Percentiles rank a stretch among this genome's conserved stretches.
Conservation (phyloP, 2,113 vertebrate species). For the Acrocephalus kingi region DNA sequence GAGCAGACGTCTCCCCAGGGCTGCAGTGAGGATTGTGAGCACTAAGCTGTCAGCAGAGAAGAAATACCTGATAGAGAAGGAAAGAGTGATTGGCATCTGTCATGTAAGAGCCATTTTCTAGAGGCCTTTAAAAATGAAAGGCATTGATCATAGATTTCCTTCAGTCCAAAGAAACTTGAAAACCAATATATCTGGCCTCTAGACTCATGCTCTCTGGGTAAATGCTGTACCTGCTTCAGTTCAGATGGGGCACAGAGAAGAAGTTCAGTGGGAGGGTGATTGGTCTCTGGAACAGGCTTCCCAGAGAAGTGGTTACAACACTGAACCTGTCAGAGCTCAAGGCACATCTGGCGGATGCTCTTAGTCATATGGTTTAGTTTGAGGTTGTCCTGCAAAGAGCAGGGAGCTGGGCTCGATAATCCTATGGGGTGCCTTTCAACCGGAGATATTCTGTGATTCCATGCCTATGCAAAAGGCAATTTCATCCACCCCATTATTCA, state of each 20-base stretch:
- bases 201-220: background rate
- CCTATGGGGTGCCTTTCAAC: background rate
- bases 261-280: background rate
- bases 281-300: background rate
- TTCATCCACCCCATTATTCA: background rate
- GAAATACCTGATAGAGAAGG: background rate
- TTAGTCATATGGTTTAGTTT: background rate
- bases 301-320: background rate
- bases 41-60: background rate
- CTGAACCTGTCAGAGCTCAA: background rate
- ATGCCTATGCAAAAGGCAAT: background rate
- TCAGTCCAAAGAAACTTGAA: background rate
- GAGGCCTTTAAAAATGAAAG: background rate
- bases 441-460: background rate
- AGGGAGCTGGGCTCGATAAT: background rate
- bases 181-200: background rate
- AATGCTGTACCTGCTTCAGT: background rate
- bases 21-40: background rate
- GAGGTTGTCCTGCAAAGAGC: background rate
- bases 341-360: background rate
- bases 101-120: background rate
- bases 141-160: background rate
- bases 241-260: background rate
- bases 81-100: background rate
- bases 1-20: background rate